phyloP scores from a whole-genome alignment of 2,888 invertebrate species.

The Drosophila mimica region DNA sequence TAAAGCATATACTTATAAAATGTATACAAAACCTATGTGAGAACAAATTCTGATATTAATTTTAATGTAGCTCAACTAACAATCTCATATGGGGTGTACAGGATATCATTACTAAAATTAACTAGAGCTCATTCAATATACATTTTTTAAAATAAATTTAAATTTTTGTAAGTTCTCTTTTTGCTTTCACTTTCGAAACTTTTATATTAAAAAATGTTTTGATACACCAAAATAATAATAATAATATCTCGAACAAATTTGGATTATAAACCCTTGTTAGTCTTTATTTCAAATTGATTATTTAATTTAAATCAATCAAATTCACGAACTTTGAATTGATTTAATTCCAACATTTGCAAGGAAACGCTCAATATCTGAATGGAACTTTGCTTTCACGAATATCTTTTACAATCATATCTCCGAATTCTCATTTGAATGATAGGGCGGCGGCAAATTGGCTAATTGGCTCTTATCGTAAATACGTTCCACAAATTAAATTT shows the following conservation, averaged over 20 bases:
- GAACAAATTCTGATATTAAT: neutral
- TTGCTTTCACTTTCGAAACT: neutral
- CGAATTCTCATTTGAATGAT: neutral
- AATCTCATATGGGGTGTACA: neutral
- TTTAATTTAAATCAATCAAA: neutral
- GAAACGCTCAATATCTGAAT: neutral
- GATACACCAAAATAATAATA: neutral
- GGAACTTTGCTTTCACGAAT: neutral
- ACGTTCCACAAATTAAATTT: slow-evolving; percentile 10
- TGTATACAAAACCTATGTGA: neutral
- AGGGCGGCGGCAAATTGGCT: neutral
- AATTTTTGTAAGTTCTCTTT: too few relatives aligned
- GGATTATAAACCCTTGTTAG: neutral
- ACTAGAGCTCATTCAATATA: neutral
- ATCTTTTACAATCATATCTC: neutral
- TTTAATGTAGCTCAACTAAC: neutral
- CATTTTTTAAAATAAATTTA: neutral
- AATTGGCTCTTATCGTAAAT: slow-evolving; percentile 3
- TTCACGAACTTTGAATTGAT: neutral
- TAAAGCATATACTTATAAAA: neutral
- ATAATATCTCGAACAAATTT: neutral
- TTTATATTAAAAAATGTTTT: neutral
- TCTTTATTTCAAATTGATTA: neutral
- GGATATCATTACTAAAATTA: neutral
- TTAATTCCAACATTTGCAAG: neutral